phyloP scores from a whole-genome alignment of 2,113 vertebrate species.

The Zosterops hypoxanthus region DNA sequence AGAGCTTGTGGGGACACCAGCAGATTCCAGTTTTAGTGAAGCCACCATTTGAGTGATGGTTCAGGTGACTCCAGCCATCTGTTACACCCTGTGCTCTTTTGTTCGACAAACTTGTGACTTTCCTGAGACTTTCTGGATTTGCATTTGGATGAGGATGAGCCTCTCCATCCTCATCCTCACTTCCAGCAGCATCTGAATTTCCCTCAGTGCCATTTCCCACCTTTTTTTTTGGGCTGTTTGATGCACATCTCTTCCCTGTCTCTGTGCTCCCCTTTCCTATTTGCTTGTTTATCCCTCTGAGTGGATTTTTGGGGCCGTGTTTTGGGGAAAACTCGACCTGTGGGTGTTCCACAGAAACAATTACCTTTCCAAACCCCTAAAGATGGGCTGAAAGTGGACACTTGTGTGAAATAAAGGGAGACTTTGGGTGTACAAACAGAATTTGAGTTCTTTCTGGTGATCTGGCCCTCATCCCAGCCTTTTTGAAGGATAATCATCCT shows the following conservation, averaged over 20 bases:
- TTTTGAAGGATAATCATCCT: conserved; percentile 10
- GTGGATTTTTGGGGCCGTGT: not conserved
- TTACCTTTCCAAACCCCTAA: not conserved
- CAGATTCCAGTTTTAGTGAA: not conserved
- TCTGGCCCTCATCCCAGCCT: conserved; percentile 28
- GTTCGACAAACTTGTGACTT: not conserved
- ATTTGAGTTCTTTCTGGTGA: not conserved
- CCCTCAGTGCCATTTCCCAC: not conserved
- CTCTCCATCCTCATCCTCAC: not conserved
- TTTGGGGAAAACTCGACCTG: not conserved
- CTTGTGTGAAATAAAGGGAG: not conserved
- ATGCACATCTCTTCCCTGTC: not conserved
- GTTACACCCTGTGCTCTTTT: not conserved
- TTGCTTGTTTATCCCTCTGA: not conserved
- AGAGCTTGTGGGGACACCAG: not conserved
- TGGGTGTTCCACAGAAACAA: not conserved
- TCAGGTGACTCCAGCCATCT: not conserved
- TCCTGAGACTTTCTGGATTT: not conserved
- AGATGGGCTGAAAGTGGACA: not conserved
- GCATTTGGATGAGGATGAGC: not conserved
- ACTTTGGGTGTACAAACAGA: not conserved
- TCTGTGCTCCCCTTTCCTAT: not conserved
- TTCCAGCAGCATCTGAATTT: not conserved
- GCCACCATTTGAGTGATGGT: not conserved
- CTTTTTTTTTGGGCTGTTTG: not conserved